A percentile compares a stretch with the other conserved stretches of the same genome.
Evolutionary conservation across 1,140 invertebrate genomes (phyloP).

Genomic region (Rhopalosiphum maidis): DNA sequence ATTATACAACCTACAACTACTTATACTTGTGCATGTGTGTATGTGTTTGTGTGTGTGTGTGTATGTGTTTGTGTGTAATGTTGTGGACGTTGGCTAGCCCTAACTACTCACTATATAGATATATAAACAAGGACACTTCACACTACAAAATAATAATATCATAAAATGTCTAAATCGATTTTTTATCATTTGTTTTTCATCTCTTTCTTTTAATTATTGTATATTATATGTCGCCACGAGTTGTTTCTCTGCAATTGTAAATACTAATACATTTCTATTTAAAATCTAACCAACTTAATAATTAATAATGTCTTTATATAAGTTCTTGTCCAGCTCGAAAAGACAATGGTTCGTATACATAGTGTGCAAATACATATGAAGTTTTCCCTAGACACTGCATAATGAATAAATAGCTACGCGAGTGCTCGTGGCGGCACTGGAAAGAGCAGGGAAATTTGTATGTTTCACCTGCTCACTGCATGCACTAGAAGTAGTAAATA

Average conservation of each 20-base stretch:
- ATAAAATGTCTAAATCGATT: slow-evolving; percentile 35
- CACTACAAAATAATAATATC: neutral
- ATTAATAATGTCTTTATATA: neutral
- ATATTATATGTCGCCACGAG: neutral
- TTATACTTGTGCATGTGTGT: neutral
- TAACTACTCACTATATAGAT: neutral
- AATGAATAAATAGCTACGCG: neutral
- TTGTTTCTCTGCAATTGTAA: neutral
- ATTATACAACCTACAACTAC: slow-evolving; percentile 45
- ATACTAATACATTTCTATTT: neutral
- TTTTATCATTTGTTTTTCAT: neutral
- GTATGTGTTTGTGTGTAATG: neutral
- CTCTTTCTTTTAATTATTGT: neutral
- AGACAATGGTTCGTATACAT: neutral
- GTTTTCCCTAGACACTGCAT: neutral
- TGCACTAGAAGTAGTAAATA: neutral
- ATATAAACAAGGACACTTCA: slow-evolving; percentile 35
- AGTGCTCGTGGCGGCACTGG: neutral
- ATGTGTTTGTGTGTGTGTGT: neutral
- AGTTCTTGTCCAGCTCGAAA: neutral
- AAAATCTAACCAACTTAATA: neutral
- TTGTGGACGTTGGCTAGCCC: slow-evolving; percentile 12
- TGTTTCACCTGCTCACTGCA: slow-evolving; percentile 17
- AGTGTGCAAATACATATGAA: neutral
- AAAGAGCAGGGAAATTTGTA: neutral